A percentile compares a stretch with the other conserved stretches of the same genome.
Conservation (phyloP, 1,140 invertebrate species). For the Hetaerina americana region DNA sequence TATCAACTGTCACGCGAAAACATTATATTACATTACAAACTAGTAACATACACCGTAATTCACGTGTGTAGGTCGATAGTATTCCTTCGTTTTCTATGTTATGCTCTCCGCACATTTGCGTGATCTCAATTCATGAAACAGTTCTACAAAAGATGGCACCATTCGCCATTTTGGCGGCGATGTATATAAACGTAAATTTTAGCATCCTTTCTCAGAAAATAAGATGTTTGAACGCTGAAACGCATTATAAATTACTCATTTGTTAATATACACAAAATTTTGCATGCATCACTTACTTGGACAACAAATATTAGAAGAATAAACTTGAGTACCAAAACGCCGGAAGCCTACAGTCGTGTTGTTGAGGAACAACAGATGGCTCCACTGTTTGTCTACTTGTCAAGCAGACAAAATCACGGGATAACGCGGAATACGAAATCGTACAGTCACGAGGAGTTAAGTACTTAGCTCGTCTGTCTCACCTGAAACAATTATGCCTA, state of each 20-base stretch:
- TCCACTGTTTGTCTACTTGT: background rate
- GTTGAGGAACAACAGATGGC: background rate
- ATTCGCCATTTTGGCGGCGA: constrained; percentile 9
- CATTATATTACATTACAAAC: background rate
- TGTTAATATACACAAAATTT: background rate
- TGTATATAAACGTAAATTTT: background rate
- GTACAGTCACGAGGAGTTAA: too few species aligned
- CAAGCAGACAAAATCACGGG: background rate
- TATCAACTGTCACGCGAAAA: background rate
- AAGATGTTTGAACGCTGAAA: background rate
- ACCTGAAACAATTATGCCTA: too few species aligned
- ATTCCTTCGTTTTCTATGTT: background rate
- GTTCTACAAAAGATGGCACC: constrained; percentile 7
- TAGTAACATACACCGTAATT: background rate
- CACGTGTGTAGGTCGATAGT: background rate
- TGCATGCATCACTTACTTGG: background rate
- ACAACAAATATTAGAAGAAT: background rate
- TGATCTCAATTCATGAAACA: constrained; percentile 4
- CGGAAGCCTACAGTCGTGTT: background rate
- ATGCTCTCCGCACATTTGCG: background rate
- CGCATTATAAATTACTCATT: too few species aligned
- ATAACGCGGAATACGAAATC: background rate
- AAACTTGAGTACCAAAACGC: background rate
- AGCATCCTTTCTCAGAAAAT: background rate
- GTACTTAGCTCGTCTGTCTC: too few species aligned